phyloP scores from a whole-genome alignment of 2,113 vertebrate genomes.

The Micromys minutus region DNA sequence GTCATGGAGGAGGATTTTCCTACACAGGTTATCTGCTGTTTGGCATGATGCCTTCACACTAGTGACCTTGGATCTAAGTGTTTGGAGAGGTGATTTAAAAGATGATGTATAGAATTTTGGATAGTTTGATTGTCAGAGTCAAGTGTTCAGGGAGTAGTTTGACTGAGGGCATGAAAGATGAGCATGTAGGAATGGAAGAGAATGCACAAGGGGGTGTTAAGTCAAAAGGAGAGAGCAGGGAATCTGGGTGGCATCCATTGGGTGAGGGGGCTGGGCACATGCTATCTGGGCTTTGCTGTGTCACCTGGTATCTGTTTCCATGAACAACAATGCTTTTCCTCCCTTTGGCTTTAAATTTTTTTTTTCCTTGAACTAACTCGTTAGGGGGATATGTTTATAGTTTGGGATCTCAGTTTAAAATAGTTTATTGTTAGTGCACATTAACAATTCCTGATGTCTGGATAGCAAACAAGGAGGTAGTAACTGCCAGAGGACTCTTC shows the following conservation, averaged over 20 bases:
- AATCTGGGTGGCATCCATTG: accelerated
- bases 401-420: conserved; percentile 36
- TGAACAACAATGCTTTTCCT: neutral
- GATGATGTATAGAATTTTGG: neutral
- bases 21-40: neutral
- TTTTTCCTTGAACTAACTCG: neutral
- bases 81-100: conserved; percentile 19
- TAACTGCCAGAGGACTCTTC: neutral
- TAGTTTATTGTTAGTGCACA: conserved; percentile 22
- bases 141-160: neutral
- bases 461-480: neutral
- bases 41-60: neutral
- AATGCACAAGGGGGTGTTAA: neutral
- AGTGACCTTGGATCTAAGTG: neutral
- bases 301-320: neutral
- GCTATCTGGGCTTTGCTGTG: neutral
- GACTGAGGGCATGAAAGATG: neutral
- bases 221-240: neutral
- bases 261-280: neutral
- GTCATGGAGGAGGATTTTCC: neutral
- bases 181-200: neutral
- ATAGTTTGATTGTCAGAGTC: neutral
- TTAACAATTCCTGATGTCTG: neutral
- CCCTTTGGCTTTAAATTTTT: neutral
- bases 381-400: neutral